Base-by-base conservation (phyloP, 1,140 invertebrate genomes). In the Ptiloglossa arizonensis region DNA sequence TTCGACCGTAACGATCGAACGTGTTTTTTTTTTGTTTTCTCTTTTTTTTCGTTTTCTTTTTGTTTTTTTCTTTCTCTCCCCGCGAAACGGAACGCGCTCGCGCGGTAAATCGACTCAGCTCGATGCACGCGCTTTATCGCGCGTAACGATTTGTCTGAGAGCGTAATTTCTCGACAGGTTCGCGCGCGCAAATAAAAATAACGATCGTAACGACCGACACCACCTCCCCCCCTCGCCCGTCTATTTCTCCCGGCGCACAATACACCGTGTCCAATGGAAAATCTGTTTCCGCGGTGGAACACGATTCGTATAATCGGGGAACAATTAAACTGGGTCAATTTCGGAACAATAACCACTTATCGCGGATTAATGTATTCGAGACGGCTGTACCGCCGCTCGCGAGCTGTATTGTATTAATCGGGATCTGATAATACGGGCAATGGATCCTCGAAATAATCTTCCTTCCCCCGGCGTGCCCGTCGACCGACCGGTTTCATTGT, bases 121-220 rank as follows among this genome's bases (percentile, higher is more conserved):
- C 69, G 50, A 32, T 19, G 29, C 48, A 35, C 44, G 13, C 46
- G 46, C 19, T 64, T 70, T 48, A 72, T 57, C 64, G 64, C 67
- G 50, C 68, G 44, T 32, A 41, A 70, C 44, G 19, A 52, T 60
- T 70, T 17, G 44, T 29, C 44, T 22, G 17, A 52, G n/a, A 46
- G n/a, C 59, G 27, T 62, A 64, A 75, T 73, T 62, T 48, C 22
- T 22, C 44, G 27, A 62, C 29, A 27, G 27, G 19, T 52, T 62
- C 22, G 19, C 1, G 29, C 22, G 50, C 22, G 44, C n/a, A n/a
- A 48, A 67, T 50, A 60, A 67, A 73, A 73, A 64, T 81, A 80
- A 60, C 64, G 76, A 71, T 68, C 44, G 8, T 22, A 24, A 46
- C 44, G 13, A 9, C 9, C 4, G 35, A 38, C 4, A 38, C 9